A percentile compares a stretch with the other conserved stretches of the same genome.
Evolutionary conservation across 2,113 vertebrate species (phyloP).

Genomic region (Pachycephala philippinensis): DNA sequence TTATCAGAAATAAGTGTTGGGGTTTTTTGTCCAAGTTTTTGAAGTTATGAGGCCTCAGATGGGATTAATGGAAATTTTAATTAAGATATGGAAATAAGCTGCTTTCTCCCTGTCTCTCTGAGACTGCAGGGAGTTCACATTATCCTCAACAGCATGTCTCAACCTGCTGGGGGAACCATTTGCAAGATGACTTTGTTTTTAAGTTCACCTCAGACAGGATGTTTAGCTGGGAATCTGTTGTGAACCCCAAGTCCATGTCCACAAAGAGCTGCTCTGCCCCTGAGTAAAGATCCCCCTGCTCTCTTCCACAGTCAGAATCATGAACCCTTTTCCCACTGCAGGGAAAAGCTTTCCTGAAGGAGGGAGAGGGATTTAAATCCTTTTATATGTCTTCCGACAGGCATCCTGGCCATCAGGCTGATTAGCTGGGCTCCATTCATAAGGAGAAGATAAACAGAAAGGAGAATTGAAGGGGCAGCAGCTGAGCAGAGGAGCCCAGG

Average conservation of each 20-base stretch:
- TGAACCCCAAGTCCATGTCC: background rate
- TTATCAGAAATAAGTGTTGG: conserved; percentile 67
- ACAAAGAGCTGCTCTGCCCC: background rate
- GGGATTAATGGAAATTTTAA: conserved; percentile 74
- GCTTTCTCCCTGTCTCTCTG: conserved; percentile 56
- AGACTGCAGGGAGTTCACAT: conserved; percentile 58
- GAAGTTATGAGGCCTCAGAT: conserved; percentile 69
- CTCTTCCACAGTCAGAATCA: background rate
- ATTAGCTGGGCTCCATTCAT: background rate
- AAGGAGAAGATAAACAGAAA: background rate
- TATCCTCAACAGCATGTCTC: conserved; percentile 52
- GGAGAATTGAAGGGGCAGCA: background rate
- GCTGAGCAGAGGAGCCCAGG: background rate
- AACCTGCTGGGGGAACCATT: conserved; percentile 46
- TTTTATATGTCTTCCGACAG: background rate
- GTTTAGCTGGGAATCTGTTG: background rate
- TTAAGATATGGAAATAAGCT: conserved; percentile 75
- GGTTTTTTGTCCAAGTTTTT: conserved; percentile 52
- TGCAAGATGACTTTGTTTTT: conserved; percentile 46
- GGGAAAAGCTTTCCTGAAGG: background rate
- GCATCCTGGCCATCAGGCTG: background rate
- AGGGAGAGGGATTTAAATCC: background rate
- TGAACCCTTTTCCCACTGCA: background rate
- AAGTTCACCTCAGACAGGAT: conserved; percentile 14
- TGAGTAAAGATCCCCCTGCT: rapidly evolving